phyloP scores from a whole-genome alignment of 2,113 vertebrate genomes.

The Hymenochirus boettgeri region DNA sequence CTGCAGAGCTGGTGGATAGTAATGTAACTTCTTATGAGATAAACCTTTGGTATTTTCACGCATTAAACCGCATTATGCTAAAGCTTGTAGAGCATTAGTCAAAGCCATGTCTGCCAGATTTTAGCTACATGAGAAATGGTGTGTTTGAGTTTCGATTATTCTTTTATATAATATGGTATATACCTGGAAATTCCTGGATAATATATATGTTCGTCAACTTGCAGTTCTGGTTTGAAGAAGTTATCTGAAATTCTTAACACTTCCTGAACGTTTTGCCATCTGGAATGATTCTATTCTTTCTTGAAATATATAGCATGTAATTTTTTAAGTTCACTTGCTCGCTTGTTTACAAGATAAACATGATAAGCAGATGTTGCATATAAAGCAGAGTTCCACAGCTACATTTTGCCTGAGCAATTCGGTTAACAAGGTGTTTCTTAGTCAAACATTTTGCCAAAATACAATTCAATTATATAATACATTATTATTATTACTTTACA shows the following conservation, averaged over 20 bases:
- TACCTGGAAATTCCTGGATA: background rate
- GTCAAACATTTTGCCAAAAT: too few species aligned
- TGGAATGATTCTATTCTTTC: too few species aligned
- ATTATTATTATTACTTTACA: background rate
- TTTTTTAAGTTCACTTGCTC: too few species aligned
- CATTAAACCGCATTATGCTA: conserved; percentile 35
- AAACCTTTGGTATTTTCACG: conserved; percentile 38
- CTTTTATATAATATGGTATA: background rate
- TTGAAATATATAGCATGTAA: too few species aligned
- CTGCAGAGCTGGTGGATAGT: conserved; percentile 31
- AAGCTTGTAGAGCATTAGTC: conserved; percentile 29
- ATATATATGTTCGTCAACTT: background rate
- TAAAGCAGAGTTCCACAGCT: background rate
- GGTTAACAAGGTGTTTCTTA: too few species aligned
- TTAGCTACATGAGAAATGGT: background rate
- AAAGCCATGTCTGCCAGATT: conserved; percentile 22
- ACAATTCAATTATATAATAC: background rate
- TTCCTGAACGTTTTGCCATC: too few species aligned
- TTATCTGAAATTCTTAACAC: too few species aligned
- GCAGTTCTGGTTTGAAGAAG: too few species aligned
- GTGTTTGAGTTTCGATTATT: background rate
- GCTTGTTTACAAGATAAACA: background rate
- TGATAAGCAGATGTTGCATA: background rate
- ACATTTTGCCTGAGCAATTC: background rate
- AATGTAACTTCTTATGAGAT: conserved; percentile 37